These are phyloP conservation scores for Xiphophorus birchmanni DNA, from an alignment of 2,797 vertebrate genomes.

Conservation along the genomic window DNA sequence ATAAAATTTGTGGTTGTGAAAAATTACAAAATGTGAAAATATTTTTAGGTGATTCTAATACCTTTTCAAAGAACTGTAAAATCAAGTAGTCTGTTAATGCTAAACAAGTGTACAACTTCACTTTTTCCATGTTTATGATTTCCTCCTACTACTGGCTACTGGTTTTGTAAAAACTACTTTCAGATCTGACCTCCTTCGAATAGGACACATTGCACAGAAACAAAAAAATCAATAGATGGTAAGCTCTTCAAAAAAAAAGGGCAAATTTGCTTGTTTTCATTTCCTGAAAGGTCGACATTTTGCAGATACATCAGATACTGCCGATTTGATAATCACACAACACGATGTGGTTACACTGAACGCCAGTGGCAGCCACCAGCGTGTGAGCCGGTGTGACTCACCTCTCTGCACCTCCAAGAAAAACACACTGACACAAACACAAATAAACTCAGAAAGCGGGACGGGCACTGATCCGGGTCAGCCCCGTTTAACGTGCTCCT, in stretches of 20 bases:
- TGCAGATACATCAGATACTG: constrained; percentile 41
- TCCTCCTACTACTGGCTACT: not conserved
- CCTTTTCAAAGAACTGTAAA: not conserved
- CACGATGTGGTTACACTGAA: constrained; percentile 39
- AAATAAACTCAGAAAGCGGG: constrained; percentile 20
- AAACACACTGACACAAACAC: constrained; percentile 51
- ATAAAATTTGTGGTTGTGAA: not conserved
- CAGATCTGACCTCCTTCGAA: constrained; percentile 2
- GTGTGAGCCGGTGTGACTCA: constrained; percentile 66
- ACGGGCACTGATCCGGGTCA: constrained; percentile 29
- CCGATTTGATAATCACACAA: constrained; percentile 62
- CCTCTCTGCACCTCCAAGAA: constrained; percentile 60
- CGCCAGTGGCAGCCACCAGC: constrained; percentile 46
- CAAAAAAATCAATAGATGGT: not conserved
- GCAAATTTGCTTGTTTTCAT: constrained; percentile 31
- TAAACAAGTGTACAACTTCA: not conserved
- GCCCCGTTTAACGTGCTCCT: not conserved
- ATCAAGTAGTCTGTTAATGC: not conserved
- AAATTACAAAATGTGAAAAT: not conserved
- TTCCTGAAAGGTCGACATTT: constrained; percentile 62
- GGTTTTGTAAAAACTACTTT: constrained; percentile 6
- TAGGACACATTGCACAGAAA: not conserved
- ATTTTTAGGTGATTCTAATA: not conserved
- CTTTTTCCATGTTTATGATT: not conserved
- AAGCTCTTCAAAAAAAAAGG: constrained; percentile 1